Evolutionary conservation across 2,797 vertebrate species (phyloP), one percentile per base, ranked within the genome.

Genomic region (Takifugu rubripes): DNA sequence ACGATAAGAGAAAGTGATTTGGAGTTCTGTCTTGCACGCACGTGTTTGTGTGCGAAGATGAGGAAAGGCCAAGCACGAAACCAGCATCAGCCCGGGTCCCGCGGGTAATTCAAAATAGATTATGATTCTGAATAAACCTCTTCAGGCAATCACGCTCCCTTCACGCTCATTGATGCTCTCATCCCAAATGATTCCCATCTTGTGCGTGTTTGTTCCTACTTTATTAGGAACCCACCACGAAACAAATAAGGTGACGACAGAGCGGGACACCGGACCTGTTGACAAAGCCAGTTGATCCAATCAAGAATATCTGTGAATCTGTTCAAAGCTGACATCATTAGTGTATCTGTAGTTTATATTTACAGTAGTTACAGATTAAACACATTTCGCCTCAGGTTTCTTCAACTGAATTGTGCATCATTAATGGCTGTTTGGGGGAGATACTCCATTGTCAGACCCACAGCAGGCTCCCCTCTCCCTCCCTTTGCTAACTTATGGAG

Each of bases 101-200:
- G 0, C 24, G 81, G 68, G 78, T 80, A 52, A 83, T 83, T 68
- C 59, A 80, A 76, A 79, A 83, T 84, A 66, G 68, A 82, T 84
- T 45, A 55, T 55, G 70, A 83, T 70, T 77, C 55, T 63, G 52
- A 57, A 59, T 40, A 64, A 75, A 59, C 49, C 56, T 70, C 59
- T 74, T 49, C 56, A 59, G 75, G 63, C 56, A 73, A 72, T 67
- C 57, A 54, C 11, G 36, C 62, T 68, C 40, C 29, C 31, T 15
- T 52, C 60, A 51, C 36, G 52, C 61, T 59, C 55, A 24, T 24
- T 48, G 53, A 66, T 50, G 51, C 29, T 12, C 25, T 42, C 21
- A 43, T 26, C 46, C 60, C 42, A 36, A 42, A 74, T 43, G 51
- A 26, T 29, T 42, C 44, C 36, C 1, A 40, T 12, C 36, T 40